Base-by-base conservation (phyloP, 2,888 invertebrate genomes). In the Monopis laevigella region DNA sequence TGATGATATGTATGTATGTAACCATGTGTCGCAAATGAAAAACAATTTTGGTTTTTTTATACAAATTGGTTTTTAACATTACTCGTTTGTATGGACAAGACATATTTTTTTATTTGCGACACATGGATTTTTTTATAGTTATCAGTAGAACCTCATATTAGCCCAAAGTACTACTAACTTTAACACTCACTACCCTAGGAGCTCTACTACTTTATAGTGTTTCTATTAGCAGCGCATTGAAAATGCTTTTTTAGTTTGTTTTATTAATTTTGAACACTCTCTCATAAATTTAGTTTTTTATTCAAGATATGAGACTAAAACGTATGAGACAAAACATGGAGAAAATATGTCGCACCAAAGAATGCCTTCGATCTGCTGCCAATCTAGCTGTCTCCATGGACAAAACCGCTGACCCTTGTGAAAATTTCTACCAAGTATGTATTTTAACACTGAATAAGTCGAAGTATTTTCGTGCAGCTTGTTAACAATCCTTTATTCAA, bases 311-410 rank as follows among this genome's bases (percentile, higher is more conserved):
- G n/a, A 58, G 61, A 52, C 60, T 65, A 51, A 63, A 60, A n/a
- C n/a, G n/a, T n/a, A n/a, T n/a, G 50, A 52, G 62, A 10, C 61
- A 62, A 24, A 68, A 62, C 36, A 61, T 66, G 1, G 30, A 55
- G 1, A 48, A 53, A 21, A 52, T 85, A 21, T 91, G 90, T 53
- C 84, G 83, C 40, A 85, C 82, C 17, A 84, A 83, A 43, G 86
- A 89, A 59, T 92, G 92, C 52, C 68, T 91, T 26, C 83, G 88
- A 18, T 83, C 86, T 47, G 90, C 92, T 6, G 86, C 90, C 13
- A 90, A 88, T 65, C 77, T 92, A 24, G 84, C 88, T 12, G 82
- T 88, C 32, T 87, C 91, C 8, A 89, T 93, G 86, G 88, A 93
- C 60, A 65, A 65, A 40, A 81, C 80, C 18, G 85, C 83, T 39